Evolutionary conservation across 2,113 vertebrate genomes (phyloP), one percentile per base, ranked within the genome.

Genomic region (Calidris pygmaea): DNA sequence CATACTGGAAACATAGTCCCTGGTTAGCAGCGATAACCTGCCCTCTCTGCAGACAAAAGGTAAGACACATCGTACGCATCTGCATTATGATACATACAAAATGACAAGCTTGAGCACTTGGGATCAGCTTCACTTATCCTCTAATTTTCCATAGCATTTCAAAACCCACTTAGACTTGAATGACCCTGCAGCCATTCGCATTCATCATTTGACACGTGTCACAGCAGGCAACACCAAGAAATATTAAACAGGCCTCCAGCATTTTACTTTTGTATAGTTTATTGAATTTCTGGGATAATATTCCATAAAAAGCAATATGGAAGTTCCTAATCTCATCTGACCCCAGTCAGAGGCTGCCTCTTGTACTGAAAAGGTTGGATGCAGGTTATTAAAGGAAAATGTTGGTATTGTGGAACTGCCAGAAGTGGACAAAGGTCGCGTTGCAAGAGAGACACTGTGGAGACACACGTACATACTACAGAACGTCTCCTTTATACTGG

Each of bases 31-130:
- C 98, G 7, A 97, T 99, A 96, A 98, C 92, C 92, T 99, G 98
- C 76, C 98, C 99, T 80, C 98, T 99, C 85, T 99, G 98, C 96
- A 98, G 98, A 96, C 98, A 98, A 93, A 98, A 99, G 98, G 98
- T 98, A 96, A 80, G 68, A 52, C 45, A 70, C 48, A 37, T 65
- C 29, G 22, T 13, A 53, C 21, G 4, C 37, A 29, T 37, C 85
- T 93, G 75, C 59, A 30, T 53, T 67, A 60, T 50, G 56, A 81
- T 35, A 93, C 34, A 34, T n/a, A 89, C 14, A 45, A 79, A 89
- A 71, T 39, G 21, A 76, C 2, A n/a, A 82, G 50, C 41, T 39
- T 75, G 62, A 71, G 63, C 87, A 78, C 89, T 35, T 63, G 65
- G 50, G 65, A 65, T 76, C 83, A 73, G 45, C 52, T 87, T 83